Evolutionary conservation across 2,797 vertebrate genomes (phyloP), one percentile per base, ranked within the genome.

Genomic region (Saxicola maurus): DNA sequence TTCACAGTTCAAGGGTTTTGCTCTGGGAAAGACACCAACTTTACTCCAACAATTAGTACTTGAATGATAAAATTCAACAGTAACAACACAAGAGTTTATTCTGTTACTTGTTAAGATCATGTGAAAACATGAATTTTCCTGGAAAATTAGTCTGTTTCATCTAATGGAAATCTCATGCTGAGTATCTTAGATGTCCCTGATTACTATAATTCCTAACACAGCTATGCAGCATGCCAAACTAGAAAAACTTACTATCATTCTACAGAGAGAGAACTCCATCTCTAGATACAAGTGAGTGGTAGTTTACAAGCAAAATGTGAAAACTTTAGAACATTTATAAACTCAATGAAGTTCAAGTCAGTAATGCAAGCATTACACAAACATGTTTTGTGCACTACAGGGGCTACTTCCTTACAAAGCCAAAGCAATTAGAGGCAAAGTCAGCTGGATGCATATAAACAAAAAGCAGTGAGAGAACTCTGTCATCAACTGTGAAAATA

Each of bases 301-400:
- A 49, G 20, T 37, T 76, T 42, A 73, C 2, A 8, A 86, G 28
- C 18, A 75, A 76, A 86, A 71, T 17, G 30, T 56, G 14, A 62
- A 48, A 62, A 56, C 12, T 64, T 74, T 2, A 14, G 6, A 75
- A 62, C 4, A 31, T 24, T 38, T 87, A 49, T 16, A 56, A 73
- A 79, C 23, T 28, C 1, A 53, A 24, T 3, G 2, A 66, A 64
- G 38, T 11, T 17, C 40, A 77, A 80, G 35, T 48, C 73, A 80
- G 62, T 33, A 86, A 83, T 12, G 28, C 31, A 86, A 60, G 28
- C 57, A 77, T 38, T 51, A 64, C 2, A 62, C 7, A 71, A 13
- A 40, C 0, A 0, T 11, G 43, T 27, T 74, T 61, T 0, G 0
- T 40, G 31, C 16, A 43, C 25, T 57, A 35, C 7, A 83, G 15